These are phyloP conservation scores for Argyresthia goedartella DNA, from an alignment of 2,888 invertebrate genomes.

Conservation along the genomic window DNA sequence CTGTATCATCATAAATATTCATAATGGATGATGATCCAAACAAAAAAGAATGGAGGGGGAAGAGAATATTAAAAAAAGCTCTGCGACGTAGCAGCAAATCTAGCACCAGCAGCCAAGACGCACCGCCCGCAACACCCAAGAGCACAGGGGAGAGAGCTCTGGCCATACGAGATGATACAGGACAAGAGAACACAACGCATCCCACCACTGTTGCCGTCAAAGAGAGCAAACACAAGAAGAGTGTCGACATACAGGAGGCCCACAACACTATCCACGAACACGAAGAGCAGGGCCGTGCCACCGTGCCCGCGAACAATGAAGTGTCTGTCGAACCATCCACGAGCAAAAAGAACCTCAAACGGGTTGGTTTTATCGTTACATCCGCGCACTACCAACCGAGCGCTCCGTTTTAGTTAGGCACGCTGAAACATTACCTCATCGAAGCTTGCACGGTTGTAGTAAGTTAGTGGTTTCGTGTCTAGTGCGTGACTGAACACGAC, in stretches of 20 bases:
- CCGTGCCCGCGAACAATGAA: not conserved
- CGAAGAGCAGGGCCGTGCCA: constrained; percentile 20
- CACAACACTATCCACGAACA: constrained; percentile 31
- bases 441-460: too few relatives aligned
- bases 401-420: too few relatives aligned
- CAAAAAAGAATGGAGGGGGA: constrained; percentile 61
- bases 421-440: too few relatives aligned
- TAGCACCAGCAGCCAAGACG: constrained; percentile 34
- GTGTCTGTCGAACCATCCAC: constrained; percentile 17
- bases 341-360: constrained; percentile 42
- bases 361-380: constrained; percentile 44
- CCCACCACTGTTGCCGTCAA: constrained; percentile 37
- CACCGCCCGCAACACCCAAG: constrained; percentile 35
- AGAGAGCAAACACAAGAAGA: constrained; percentile 33
- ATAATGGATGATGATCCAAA: constrained; percentile 67
- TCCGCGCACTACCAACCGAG: too few relatives aligned
- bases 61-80: constrained; percentile 56
- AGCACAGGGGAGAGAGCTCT: constrained; percentile 41
- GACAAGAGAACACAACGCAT: constrained; percentile 39
- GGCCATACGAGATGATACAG: too few relatives aligned
- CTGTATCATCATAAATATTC: constrained; percentile 21
- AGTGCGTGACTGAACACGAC: not conserved
- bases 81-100: constrained; percentile 52
- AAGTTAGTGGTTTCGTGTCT: not conserved
- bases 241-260: constrained; percentile 37